These are phyloP conservation scores for Tinamus guttatus DNA, from an alignment of 2,113 vertebrate species.

Conservation along the genomic window DNA sequence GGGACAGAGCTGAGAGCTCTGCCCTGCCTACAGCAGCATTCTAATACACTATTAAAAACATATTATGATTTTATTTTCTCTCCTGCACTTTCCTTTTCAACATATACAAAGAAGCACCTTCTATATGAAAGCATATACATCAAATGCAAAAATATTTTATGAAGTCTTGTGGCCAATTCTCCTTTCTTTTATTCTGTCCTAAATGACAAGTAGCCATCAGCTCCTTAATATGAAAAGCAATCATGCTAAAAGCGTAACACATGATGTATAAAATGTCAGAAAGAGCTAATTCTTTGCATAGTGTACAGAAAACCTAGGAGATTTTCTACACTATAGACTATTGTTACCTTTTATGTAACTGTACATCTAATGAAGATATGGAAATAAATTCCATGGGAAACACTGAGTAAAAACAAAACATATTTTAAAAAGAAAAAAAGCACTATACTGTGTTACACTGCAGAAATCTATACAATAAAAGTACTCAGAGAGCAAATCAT, in stretches of 20 bases:
- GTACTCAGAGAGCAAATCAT: background rate
- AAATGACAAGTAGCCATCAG: background rate
- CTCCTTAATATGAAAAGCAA: background rate
- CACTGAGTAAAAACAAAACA: too few species aligned
- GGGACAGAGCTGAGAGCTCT: background rate
- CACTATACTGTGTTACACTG: background rate
- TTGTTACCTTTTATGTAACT: background rate
- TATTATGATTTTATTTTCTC: background rate
- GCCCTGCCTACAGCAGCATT: background rate
- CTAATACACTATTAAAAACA: background rate
- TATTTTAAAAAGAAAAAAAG: background rate
- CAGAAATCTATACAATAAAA: background rate
- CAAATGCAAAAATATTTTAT: background rate
- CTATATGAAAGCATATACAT: background rate
- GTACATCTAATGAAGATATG: background rate
- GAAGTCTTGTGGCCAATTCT: background rate
- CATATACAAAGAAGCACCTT: background rate
- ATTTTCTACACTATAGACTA: too few species aligned
- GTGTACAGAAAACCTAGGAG: background rate
- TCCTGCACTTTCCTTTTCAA: background rate
- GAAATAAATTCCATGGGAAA: background rate
- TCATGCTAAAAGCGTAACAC: background rate
- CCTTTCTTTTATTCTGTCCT: background rate
- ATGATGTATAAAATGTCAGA: background rate
- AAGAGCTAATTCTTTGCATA: background rate